These are phyloP conservation scores for Pseudochirops corinnae DNA, from an alignment of 2,797 vertebrate species.

Conservation along the genomic window DNA sequence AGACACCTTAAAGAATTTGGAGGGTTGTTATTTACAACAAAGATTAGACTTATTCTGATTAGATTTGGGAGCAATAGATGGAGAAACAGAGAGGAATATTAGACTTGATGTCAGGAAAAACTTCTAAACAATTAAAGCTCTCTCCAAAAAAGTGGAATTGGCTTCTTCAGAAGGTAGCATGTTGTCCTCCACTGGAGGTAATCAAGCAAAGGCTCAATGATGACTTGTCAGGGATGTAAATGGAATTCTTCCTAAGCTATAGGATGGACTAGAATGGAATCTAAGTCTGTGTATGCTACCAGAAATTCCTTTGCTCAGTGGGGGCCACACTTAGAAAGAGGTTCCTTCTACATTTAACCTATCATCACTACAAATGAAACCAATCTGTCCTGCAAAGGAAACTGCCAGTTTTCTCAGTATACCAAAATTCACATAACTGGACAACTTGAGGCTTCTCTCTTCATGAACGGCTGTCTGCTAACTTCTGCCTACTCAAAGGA, in stretches of 20 bases:
- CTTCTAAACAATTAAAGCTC: neutral
- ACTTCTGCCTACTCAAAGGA: constrained; percentile 12
- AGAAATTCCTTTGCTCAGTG: neutral
- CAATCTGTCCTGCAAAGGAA: neutral
- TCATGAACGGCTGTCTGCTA: constrained; percentile 42
- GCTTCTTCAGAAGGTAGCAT: neutral
- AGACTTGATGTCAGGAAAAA: neutral
- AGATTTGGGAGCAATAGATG: neutral
- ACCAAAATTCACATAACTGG: constrained; percentile 49
- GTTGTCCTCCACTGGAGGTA: neutral
- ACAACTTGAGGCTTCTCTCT: constrained; percentile 44
- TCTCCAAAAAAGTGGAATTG: neutral
- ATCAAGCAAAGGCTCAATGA: neutral
- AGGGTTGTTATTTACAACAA: neutral
- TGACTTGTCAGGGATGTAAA: neutral
- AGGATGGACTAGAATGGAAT: neutral
- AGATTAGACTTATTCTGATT: neutral
- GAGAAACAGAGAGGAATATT: neutral
- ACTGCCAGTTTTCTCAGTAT: constrained; percentile 46
- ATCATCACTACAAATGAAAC: constrained; percentile 25
- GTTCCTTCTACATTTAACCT: neutral
- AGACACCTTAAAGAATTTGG: neutral
- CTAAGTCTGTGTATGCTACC: neutral
- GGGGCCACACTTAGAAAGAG: neutral
- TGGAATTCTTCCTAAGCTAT: neutral